Percentiles rank a stretch among this genome's conserved stretches.
phyloP scores from a whole-genome alignment of 2,113 vertebrate species.

The Myiozetetes cayanensis region DNA sequence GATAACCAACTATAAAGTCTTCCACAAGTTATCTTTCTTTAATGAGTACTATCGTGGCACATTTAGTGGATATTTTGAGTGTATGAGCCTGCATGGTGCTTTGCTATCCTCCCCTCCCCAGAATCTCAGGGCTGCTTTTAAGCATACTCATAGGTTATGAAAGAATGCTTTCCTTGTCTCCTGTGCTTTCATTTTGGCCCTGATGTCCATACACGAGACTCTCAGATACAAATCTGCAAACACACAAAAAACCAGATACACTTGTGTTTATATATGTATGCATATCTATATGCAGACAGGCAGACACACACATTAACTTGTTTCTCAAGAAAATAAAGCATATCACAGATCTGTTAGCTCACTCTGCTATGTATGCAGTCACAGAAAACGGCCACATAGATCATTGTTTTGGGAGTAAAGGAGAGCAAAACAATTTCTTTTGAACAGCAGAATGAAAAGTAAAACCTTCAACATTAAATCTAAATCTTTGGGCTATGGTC shows the following conservation, averaged over 20 bases:
- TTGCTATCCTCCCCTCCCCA: neutral
- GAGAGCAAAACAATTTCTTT: neutral
- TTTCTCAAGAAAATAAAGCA: neutral
- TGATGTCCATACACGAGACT: neutral
- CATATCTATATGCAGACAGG: neutral
- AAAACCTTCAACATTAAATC: neutral
- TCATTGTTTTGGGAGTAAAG: neutral
- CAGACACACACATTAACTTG: neutral
- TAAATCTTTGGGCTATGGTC: constrained; percentile 27
- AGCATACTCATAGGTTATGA: neutral
- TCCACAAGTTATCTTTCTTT: neutral
- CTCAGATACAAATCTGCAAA: neutral
- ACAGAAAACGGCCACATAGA: neutral
- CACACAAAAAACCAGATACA: accelerated
- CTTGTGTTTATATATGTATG: neutral
- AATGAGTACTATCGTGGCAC: neutral
- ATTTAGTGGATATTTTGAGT: neutral
- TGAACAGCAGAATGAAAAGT: neutral
- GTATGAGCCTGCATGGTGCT: neutral
- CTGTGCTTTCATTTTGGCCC: neutral
- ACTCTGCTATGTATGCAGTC: neutral
- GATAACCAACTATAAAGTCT: neutral
- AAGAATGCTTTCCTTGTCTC: neutral
- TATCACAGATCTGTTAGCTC: neutral
- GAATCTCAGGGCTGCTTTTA: neutral